Base-by-base conservation (phyloP, 1,140 invertebrate genomes). In the Eumaeus atala region DNA sequence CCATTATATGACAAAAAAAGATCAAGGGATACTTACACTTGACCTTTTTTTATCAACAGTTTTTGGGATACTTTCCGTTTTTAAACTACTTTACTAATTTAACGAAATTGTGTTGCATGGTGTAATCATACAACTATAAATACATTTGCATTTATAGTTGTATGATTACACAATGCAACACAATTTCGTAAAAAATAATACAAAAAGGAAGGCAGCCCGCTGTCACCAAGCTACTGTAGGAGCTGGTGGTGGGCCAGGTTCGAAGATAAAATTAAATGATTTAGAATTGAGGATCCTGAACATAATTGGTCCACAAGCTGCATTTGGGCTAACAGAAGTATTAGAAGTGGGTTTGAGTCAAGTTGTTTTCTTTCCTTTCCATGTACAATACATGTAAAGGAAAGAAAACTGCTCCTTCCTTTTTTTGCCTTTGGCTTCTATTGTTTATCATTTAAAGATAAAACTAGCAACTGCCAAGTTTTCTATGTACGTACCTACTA, bases 121-220 rank as follows among this genome's bases (percentile, higher is more conserved):
- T n/a, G n/a, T n/a, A 0, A 40, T 40, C 6, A n/a, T 12, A 40
- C n/a, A n/a, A 0, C n/a, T 40, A 3, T 4, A 2, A 10, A 1
- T 12, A 14, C 14, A 14, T 40, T 40, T 40, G 38, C 38, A 40
- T 40, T 40, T n/a, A n/a, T n/a, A n/a, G n/a, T n/a, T n/a, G n/a
- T n/a, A n/a, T n/a, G n/a, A n/a, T n/a, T n/a, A n/a, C n/a, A n/a
- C n/a, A n/a, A n/a, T n/a, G n/a, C n/a, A n/a, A n/a, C n/a, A n/a
- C n/a, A n/a, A n/a, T n/a, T n/a, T n/a, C n/a, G n/a, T n/a, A n/a
- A n/a, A n/a, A n/a, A n/a, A n/a, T n/a, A n/a, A 60, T n/a, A 52
- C 42, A 9, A 56, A 60, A 49, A 56, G 17, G 21, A 60, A 60
- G 37, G 53, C 58, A 10, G 49, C 40, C 10, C 35, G 21, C 34